Percentiles rank a stretch among this genome's conserved stretches.
These are phyloP conservation scores for Melanotaenia trifasciata DNA, from an alignment of 2,797 vertebrate genomes.

Conservation along the genomic window DNA sequence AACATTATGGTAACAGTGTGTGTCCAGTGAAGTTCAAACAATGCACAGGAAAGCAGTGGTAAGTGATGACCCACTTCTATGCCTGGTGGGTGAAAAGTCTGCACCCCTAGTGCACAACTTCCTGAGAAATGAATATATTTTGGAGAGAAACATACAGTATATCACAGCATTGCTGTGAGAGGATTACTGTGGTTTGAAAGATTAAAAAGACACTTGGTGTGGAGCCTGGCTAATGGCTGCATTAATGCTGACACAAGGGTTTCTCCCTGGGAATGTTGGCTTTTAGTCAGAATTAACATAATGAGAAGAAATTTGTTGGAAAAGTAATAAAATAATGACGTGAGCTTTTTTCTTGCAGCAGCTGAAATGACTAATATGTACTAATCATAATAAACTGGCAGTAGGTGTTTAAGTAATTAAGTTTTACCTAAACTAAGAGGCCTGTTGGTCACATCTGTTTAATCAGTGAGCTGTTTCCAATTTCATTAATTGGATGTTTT, in stretches of 20 bases:
- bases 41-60: not conserved
- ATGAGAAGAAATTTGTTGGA: conserved; percentile 23
- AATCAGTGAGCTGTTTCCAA: not conserved
- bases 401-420: not conserved
- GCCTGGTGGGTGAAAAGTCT: conserved; percentile 15
- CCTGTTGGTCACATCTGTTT: conserved; percentile 3
- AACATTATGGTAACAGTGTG: not conserved
- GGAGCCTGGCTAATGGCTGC: conserved; percentile 46
- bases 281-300: conserved; percentile 39
- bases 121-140: conserved; percentile 22
- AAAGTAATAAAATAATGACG: not conserved
- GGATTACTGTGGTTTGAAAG: conserved; percentile 47
- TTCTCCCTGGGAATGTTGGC: conserved; percentile 47
- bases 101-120: conserved; percentile 14
- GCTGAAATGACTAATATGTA: not conserved
- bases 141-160: conserved; percentile 40
- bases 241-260: conserved; percentile 57
- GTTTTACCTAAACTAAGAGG: too few relatives aligned
- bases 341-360: not conserved
- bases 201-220: conserved; percentile 45
- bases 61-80: conserved; percentile 12
- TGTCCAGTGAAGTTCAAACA: conserved; percentile 12
- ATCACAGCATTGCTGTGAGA: conserved; percentile 32
- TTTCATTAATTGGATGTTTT: not conserved
- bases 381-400: conserved; percentile 7